A percentile compares a stretch with the other conserved stretches of the same genome.
Conservation (phyloP, 1,140 invertebrate species). For the Drosophila kikkawai region DNA sequence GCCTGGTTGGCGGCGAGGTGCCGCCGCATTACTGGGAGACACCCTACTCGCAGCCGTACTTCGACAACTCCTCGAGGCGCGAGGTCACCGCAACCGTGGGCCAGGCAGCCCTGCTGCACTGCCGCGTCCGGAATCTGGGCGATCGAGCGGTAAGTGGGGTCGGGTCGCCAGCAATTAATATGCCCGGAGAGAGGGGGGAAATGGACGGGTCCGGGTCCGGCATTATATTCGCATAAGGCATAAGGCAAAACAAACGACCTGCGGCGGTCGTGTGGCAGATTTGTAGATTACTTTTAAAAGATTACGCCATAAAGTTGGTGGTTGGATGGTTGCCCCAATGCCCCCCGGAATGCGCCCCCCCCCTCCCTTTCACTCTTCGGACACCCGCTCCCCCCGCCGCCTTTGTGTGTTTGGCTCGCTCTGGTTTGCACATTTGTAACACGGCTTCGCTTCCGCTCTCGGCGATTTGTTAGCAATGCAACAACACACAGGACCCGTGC, state of each 20-base stretch:
- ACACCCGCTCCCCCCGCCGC: neutral
- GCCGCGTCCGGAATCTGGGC: constrained; percentile 93
- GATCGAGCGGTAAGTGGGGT: constrained; percentile 92
- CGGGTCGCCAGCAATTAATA: constrained; percentile 64
- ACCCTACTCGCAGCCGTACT: constrained; percentile 93
- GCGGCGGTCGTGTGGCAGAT: constrained; percentile 77
- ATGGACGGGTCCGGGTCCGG: constrained; percentile 26
- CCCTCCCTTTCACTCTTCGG: neutral
- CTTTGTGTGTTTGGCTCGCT: constrained; percentile 37
- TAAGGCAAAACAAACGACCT: constrained; percentile 74
- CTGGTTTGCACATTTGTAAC: constrained; percentile 82
- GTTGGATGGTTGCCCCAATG: constrained; percentile 50
- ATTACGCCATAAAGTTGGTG: constrained; percentile 82
- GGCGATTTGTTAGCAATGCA: constrained; percentile 81
- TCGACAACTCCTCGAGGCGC: constrained; percentile 93
- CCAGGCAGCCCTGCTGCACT: constrained; percentile 93
- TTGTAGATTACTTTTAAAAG: constrained; percentile 83
- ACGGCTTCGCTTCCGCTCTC: constrained; percentile 75
- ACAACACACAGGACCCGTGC: constrained; percentile 54
- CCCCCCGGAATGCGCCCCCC: constrained; percentile 10
- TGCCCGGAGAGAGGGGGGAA: constrained; percentile 16
- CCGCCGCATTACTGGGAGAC: constrained; percentile 85
- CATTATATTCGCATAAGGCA: constrained; percentile 74
- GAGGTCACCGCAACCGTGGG: constrained; percentile 94
- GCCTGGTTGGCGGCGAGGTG: constrained; percentile 80